phyloP scores from a whole-genome alignment of 2,113 vertebrate genomes.

The Aepyceros melampus region DNA sequence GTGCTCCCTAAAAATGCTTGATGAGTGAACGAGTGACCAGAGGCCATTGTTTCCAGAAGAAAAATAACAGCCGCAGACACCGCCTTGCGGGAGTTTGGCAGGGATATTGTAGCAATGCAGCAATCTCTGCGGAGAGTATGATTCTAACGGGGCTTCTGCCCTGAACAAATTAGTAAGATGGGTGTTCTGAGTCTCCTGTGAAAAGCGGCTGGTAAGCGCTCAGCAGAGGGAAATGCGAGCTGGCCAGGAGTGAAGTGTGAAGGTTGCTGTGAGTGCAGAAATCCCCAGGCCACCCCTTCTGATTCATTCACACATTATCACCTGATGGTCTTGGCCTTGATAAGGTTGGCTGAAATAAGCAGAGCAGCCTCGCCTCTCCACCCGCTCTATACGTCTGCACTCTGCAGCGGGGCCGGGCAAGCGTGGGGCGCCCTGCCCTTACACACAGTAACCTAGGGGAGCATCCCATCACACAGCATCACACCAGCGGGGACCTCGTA shows the following conservation, averaged over 20 bases:
- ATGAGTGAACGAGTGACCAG: background rate
- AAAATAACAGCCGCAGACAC: background rate
- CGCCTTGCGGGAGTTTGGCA: background rate
- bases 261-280: constrained; percentile 19
- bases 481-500: background rate
- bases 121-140: background rate
- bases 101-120: background rate
- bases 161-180: background rate
- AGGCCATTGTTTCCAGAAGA: background rate
- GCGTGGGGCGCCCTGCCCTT: background rate
- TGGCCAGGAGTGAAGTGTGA: constrained; percentile 33
- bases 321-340: constrained; percentile 8
- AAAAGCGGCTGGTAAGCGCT: background rate
- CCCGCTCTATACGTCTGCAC: background rate
- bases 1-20: background rate
- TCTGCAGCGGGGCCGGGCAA: background rate
- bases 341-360: background rate
- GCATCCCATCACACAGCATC: background rate
- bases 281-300: constrained; percentile 41
- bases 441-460: background rate
- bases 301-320: constrained; percentile 48
- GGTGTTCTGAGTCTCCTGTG: background rate
- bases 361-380: background rate
- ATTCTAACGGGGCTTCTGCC: background rate
- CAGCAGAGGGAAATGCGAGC: background rate